Evolutionary conservation across 2,113 vertebrate genomes (phyloP).

Genomic region (Saccopteryx bilineata): DNA sequence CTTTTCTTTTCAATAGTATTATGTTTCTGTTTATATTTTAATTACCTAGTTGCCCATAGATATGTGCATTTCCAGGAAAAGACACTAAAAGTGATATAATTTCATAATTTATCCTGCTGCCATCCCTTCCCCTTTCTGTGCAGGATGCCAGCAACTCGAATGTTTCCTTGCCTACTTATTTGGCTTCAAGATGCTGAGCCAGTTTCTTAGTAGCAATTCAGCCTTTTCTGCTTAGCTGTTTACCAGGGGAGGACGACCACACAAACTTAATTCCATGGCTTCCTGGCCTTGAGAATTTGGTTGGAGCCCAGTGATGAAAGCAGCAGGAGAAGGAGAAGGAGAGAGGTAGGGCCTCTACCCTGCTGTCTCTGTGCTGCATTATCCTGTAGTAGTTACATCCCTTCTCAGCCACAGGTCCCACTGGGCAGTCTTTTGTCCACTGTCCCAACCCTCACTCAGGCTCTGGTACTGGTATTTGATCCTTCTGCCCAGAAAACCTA

Average conservation of each 20-base stretch:
- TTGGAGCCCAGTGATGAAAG: not conserved
- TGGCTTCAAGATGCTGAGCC: not conserved
- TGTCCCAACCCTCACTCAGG: not conserved
- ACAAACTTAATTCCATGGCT: not conserved
- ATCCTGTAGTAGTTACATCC: not conserved
- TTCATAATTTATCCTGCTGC: slow-evolving; percentile 1
- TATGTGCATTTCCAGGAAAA: not conserved
- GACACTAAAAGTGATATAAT: not conserved
- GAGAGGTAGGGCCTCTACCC: not conserved
- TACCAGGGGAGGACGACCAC: not conserved
- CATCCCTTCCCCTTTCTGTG: not conserved
- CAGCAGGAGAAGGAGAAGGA: not conserved
- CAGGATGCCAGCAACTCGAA: not conserved
- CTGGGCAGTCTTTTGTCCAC: not conserved
- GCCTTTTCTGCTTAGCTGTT: not conserved
- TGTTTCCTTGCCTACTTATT: not conserved
- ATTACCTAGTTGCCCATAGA: not conserved
- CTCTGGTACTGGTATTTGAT: not conserved
- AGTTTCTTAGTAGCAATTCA: not conserved
- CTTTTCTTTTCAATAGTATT: not conserved
- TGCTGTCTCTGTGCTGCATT: not conserved
- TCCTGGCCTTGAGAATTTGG: not conserved
- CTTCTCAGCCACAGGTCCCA: not conserved
- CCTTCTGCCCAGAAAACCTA: not conserved
- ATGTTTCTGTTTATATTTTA: not conserved